phyloP scores from a whole-genome alignment of 2,888 invertebrate species.

The Drosophila niveifrons region DNA sequence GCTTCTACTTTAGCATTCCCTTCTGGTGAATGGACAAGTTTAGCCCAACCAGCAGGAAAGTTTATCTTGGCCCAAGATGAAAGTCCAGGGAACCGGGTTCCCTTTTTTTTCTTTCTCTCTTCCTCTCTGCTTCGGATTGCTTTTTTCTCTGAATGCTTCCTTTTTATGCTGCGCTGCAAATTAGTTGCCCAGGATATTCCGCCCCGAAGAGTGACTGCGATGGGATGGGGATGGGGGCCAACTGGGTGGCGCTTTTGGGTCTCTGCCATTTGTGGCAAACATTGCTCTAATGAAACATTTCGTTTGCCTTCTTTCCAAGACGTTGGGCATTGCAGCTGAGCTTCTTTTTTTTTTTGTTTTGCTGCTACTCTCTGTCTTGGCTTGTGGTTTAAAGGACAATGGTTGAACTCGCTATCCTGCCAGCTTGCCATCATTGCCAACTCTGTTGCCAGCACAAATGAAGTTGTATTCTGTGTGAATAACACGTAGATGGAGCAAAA shows the following conservation, averaged over 20 bases:
- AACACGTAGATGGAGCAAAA: constrained; percentile 34
- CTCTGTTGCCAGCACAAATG: constrained; percentile 49
- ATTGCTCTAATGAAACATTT: constrained; percentile 80
- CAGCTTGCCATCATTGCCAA: constrained; percentile 7
- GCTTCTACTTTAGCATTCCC: background rate
- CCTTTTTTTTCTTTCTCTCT: constrained; percentile 5
- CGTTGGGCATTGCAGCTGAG: constrained; percentile 42
- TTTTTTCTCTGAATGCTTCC: constrained; percentile 36
- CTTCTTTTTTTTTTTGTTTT: constrained; percentile 32
- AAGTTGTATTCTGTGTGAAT: constrained; percentile 53
- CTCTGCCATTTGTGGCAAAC: constrained; percentile 68
- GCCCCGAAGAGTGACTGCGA: constrained; percentile 9
- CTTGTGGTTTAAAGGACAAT: constrained; percentile 73
- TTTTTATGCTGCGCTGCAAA: constrained; percentile 75
- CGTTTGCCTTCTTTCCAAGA: constrained; percentile 55
- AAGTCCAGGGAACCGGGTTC: constrained; percentile 51
- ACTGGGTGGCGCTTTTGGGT: constrained; percentile 26
- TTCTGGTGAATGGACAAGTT: constrained; percentile 1
- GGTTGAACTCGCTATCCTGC: constrained; percentile 34
- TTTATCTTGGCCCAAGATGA: constrained; percentile 67
- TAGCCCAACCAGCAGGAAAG: constrained; percentile 48
- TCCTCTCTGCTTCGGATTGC: constrained; percentile 23
- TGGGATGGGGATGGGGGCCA: constrained; percentile 7
- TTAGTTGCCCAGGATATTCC: constrained; percentile 55
- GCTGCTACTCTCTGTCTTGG: constrained; percentile 23